Conservation (phyloP, 2,113 vertebrate species). For the Falcunculus frontatus region DNA sequence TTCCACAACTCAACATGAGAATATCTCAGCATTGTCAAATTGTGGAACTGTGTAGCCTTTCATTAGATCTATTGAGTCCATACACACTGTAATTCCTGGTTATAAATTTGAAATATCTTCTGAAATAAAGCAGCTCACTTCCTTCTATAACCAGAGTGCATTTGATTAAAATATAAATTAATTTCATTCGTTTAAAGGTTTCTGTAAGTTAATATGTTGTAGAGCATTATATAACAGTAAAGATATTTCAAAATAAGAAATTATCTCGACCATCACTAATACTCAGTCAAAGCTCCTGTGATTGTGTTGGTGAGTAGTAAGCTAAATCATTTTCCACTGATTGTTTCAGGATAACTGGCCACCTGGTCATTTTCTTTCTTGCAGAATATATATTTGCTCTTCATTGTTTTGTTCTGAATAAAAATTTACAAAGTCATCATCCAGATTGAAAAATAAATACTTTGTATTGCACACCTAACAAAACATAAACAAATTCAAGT, state of each 20-base stretch:
- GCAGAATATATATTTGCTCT: not conserved
- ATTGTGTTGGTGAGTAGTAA: not conserved
- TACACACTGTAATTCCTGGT: not conserved
- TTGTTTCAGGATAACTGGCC: not conserved
- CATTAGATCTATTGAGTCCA: slow-evolving; percentile 1
- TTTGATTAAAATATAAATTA: not conserved
- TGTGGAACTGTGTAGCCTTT: slow-evolving; percentile 12
- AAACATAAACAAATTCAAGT: not conserved
- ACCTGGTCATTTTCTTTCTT: not conserved
- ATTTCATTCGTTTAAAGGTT: not conserved
- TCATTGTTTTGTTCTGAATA: not conserved
- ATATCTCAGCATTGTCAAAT: not conserved
- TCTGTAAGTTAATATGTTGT: not conserved
- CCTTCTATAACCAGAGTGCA: not conserved
- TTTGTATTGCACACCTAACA: not conserved
- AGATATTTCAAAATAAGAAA: not conserved
- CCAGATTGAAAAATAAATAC: not conserved
- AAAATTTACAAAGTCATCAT: not conserved
- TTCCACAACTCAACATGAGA: not conserved
- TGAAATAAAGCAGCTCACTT: slow-evolving; percentile 1
- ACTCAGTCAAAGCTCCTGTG: not conserved
- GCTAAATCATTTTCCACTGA: not conserved
- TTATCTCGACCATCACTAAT: not conserved
- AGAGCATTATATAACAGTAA: not conserved
- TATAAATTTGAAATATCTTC: slow-evolving; percentile 48